Conservation (phyloP, 2,113 vertebrate species). For the Hippocampus barbouri region DNA sequence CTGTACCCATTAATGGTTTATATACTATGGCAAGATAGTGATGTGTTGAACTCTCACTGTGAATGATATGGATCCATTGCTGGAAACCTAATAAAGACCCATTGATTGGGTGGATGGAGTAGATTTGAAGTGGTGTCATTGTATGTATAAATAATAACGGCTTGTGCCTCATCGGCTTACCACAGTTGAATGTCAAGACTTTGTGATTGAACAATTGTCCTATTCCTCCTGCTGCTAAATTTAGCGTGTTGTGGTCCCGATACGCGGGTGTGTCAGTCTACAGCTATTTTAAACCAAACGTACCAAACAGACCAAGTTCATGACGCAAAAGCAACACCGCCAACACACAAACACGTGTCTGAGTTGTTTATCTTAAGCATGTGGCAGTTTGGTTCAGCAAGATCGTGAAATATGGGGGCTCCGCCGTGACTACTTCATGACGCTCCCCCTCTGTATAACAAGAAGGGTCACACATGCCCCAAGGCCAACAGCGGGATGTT, state of each 20-base stretch:
- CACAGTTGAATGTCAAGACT: background rate
- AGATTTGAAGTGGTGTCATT: conserved; percentile 20
- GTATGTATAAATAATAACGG: conserved; percentile 3
- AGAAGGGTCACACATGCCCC: conserved; percentile 43
- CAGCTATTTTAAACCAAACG: conserved; percentile 46
- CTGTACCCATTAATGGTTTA: background rate
- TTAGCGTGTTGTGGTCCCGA: conserved; percentile 17
- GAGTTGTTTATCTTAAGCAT: conserved; percentile 51
- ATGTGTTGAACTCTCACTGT: conserved; percentile 61
- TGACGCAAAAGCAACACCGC: conserved; percentile 33
- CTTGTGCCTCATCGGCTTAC: background rate
- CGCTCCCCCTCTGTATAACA: conserved; percentile 13
- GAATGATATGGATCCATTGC: conserved; percentile 63
- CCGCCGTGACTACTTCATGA: conserved; percentile 28
- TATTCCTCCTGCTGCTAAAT: conserved; percentile 11
- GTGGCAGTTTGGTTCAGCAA: conserved; percentile 39
- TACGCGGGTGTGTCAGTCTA: conserved; percentile 18
- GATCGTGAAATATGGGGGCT: conserved; percentile 38
- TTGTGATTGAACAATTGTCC: background rate
- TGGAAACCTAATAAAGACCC: conserved; percentile 67
- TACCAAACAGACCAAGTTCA: conserved; percentile 20
- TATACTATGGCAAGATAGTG: background rate
- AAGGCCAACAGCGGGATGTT: conserved; percentile 66
- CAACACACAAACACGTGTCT: conserved; percentile 19
- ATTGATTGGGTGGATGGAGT: conserved; percentile 64